Conservation (phyloP, 2,888 invertebrate genomes). For the Tetheella fluctuosa region DNA sequence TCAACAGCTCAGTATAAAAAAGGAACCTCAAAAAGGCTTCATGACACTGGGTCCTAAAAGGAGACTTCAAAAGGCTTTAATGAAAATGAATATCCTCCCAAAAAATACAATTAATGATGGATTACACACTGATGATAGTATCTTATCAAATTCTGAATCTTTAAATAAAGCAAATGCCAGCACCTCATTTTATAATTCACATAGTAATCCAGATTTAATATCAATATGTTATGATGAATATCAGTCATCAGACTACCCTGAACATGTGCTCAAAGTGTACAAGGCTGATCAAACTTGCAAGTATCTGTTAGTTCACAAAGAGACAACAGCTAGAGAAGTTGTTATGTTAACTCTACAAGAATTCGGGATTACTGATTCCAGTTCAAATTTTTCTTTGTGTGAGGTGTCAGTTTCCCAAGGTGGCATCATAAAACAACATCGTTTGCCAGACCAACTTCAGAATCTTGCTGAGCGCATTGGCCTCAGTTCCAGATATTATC, state of each 20-base stretch:
- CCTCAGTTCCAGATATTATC: conserved; percentile 95
- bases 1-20: conserved; percentile 83
- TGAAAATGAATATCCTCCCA: conserved; percentile 95
- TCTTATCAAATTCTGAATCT: conserved; percentile 84
- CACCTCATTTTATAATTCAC: conserved; percentile 89
- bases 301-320: conserved; percentile 97
- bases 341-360: conserved; percentile 98
- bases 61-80: conserved; percentile 92
- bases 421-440: conserved; percentile 97
- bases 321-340: conserved; percentile 94
- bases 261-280: conserved; percentile 98
- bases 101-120: conserved; percentile 90
- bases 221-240: conserved; percentile 92
- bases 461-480: conserved; percentile 98
- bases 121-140: conserved; percentile 87
- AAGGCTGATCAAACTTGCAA: conserved; percentile 99
- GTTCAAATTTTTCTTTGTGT: conserved; percentile 96
- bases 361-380: conserved; percentile 97
- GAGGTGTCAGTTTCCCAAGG: conserved; percentile 98
- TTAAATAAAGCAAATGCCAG: conserved; percentile 76
- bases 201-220: conserved; percentile 95
- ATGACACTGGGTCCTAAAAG: conserved; percentile 95
- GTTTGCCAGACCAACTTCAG: conserved; percentile 96
- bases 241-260: conserved; percentile 93
- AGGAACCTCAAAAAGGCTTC: conserved; percentile 90